Evolutionary conservation across 2,888 invertebrate species (phyloP), one percentile per base, ranked within the genome.

Genomic region (Pristionchus fissidentatus): DNA sequence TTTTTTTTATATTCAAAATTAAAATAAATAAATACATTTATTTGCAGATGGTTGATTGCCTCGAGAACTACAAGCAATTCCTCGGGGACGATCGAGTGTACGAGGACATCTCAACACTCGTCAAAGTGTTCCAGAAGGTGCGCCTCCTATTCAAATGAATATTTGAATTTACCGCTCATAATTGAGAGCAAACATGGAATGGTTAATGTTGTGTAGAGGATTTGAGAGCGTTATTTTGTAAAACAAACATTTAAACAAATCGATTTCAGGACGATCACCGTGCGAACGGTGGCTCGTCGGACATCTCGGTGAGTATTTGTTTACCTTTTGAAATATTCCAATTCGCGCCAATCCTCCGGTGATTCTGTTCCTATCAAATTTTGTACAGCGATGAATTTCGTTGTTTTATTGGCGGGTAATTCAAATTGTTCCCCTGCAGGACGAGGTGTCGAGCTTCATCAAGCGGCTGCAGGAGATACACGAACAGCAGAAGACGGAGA

Each of bases 61-160:
- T 70, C 52, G 70, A 83, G 13, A 22, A 83, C 7, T 83, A 38
- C 83, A 4, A 38, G 35, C 52, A 19, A 38, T 83, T 46, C 41
- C 73, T 83, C 3, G 83, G 73, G 7, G 83, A 83, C 55, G 15
- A 32, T 19, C 70, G 83, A 7, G 83, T 83, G 26, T 83, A 73
- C 55, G 73, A 46, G 57, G 83, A 83, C 73, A 83, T 83, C 29
- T 13, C 1, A 32, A 19, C n/a, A 0, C 70, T 83, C 29, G 52
- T 83, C 38, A 38, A 10, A 4, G 29, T n/a, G 1, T 83, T 83
- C 55, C 15, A 32, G 19, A 52, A 70, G 55, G 55, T 29, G 49
- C 46, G 49, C 19, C 19, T 10, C 49, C n/a, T n/a, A n/a, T n/a
- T n/a, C n/a, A n/a, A n/a, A n/a, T n/a, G n/a, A n/a, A n/a, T n/a